Evolutionary conservation across 2,888 invertebrate species (phyloP).

Genomic region (Yponomeuta evonymella): DNA sequence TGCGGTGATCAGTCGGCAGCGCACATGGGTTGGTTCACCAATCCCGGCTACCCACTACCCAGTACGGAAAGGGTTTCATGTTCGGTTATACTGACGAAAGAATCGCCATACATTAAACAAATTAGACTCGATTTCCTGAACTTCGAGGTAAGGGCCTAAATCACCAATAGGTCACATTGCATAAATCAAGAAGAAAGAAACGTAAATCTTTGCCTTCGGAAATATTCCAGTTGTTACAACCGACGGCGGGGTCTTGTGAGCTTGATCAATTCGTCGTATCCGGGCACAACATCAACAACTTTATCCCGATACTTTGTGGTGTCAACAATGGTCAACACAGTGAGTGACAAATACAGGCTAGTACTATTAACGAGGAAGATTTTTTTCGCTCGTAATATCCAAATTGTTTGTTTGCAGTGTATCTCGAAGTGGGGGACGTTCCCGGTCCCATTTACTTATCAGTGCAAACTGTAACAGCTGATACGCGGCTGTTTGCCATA

Average conservation of each 20-base stretch:
- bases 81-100: conserved; percentile 78
- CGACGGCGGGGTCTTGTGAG: conserved; percentile 80
- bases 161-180: too few relatives aligned
- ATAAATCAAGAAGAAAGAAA: too few relatives aligned
- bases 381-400: background rate
- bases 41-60: conserved; percentile 80
- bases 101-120: conserved; percentile 78
- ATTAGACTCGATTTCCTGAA: conserved; percentile 81
- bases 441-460: conserved; percentile 80
- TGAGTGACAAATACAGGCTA: conserved; percentile 43
- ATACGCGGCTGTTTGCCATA: conserved; percentile 78
- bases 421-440: conserved; percentile 80
- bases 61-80: conserved; percentile 78
- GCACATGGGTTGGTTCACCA: conserved; percentile 83
- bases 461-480: conserved; percentile 75
- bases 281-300: conserved; percentile 81
- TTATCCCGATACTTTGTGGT: conserved; percentile 84
- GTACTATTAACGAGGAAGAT: background rate
- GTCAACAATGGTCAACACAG: conserved; percentile 86
- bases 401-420: conserved; percentile 70
- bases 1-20: conserved; percentile 80
- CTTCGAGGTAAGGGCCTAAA: conserved; percentile 76
- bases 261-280: conserved; percentile 82
- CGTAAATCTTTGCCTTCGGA: too few relatives aligned
- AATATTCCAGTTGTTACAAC: conserved; percentile 77